A percentile compares a stretch with the other conserved stretches of the same genome.
phyloP scores from a whole-genome alignment of 2,113 vertebrate species.

The Podiceps cristatus region DNA sequence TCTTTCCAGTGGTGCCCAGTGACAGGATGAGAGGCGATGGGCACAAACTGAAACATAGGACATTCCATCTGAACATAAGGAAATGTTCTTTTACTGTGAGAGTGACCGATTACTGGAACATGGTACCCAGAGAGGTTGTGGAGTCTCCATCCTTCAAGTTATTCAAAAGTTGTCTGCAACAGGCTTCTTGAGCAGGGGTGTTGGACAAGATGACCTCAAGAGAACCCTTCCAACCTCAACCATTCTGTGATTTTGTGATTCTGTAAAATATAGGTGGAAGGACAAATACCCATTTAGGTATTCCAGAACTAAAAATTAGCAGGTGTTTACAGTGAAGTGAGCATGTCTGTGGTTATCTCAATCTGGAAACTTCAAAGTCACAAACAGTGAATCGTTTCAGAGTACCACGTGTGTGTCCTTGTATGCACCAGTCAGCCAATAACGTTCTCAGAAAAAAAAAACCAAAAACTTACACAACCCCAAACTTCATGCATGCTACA shows the following conservation, averaged over 20 bases:
- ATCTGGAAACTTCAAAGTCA: not conserved
- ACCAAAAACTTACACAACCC: not conserved
- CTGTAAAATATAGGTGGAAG: not conserved
- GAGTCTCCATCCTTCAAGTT: not conserved
- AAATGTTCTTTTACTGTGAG: not conserved
- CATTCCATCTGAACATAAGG: not conserved
- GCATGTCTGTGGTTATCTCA: not conserved
- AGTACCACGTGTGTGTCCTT: not conserved
- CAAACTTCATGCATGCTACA: not conserved
- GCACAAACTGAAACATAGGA: not conserved
- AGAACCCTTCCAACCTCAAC: not conserved
- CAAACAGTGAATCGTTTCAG: not conserved
- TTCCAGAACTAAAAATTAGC: not conserved
- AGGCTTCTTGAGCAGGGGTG: not conserved
- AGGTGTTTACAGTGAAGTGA: not conserved
- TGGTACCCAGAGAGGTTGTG: not conserved
- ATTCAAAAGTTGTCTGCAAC: not conserved
- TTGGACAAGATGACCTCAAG: not conserved
- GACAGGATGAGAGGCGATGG: not conserved
- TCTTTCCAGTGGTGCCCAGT: not conserved
- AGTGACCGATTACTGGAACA: not conserved
- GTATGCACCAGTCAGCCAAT: not conserved
- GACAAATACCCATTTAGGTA: not conserved
- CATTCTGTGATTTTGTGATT: not conserved
- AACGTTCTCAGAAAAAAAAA: not conserved